phyloP scores from a whole-genome alignment of 2,797 vertebrate species.

The Malurus splendens region DNA sequence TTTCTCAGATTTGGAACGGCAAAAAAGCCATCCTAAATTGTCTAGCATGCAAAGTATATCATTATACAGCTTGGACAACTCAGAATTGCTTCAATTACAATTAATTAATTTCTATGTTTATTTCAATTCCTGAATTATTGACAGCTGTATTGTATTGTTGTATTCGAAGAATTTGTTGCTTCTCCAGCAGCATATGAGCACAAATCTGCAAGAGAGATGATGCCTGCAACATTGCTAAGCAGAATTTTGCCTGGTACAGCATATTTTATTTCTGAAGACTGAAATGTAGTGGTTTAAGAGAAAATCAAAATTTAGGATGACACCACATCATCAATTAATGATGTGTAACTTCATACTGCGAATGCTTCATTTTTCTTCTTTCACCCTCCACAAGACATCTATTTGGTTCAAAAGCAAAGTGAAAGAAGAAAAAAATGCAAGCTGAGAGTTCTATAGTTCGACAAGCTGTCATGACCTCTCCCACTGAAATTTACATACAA shows the following conservation, averaged over 20 bases:
- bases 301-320: not conserved
- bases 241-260: not conserved
- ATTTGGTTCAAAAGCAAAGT: not conserved
- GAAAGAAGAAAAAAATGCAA: not conserved
- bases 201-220: not conserved
- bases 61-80: not conserved
- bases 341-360: not conserved
- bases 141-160: not conserved
- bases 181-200: not conserved
- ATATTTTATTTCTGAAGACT: not conserved
- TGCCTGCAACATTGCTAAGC: not conserved
- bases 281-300: not conserved
- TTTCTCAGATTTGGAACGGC: not conserved
- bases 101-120: not conserved
- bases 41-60: not conserved
- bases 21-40: not conserved
- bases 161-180: not conserved
- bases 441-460: not conserved
- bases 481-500: not conserved
- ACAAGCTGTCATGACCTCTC: slow-evolving; percentile 9
- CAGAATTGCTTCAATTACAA: not conserved
- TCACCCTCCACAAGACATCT: not conserved
- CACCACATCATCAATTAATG: not conserved
- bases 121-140: not conserved
- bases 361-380: not conserved